Evolutionary conservation across 2,888 invertebrate genomes (phyloP).

Genomic region (Smittia aterrima): DNA sequence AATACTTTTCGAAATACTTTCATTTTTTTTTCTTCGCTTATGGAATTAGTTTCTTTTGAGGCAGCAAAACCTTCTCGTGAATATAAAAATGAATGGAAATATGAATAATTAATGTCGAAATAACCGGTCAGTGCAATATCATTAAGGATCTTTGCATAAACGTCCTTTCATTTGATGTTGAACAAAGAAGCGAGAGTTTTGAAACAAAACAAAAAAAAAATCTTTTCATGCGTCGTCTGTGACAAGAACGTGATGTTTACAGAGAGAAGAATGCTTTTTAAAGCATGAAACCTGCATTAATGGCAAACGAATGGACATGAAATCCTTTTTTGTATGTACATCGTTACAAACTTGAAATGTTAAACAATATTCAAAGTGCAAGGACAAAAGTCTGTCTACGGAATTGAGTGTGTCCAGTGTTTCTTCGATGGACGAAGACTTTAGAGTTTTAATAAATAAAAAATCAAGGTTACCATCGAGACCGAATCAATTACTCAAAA

Average conservation of each 20-base stretch:
- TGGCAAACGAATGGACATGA: background rate
- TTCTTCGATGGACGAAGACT: too few relatives aligned
- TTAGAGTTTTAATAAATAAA: too few relatives aligned
- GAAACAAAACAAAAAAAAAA: background rate
- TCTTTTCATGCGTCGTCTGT: background rate
- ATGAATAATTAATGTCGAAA: slow-evolving; percentile 33
- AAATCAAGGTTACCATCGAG: too few relatives aligned
- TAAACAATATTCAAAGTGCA: too few relatives aligned
- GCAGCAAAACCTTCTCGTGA: too few relatives aligned
- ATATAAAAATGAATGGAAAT: too few relatives aligned
- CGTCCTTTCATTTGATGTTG: background rate
- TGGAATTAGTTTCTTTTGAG: too few relatives aligned
- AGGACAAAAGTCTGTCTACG: too few relatives aligned
- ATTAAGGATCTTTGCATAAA: slow-evolving; percentile 18
- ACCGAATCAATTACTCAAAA: too few relatives aligned
- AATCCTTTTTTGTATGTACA: background rate
- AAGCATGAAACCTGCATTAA: background rate
- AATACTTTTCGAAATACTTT: too few relatives aligned
- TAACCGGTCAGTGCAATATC: slow-evolving; percentile 37
- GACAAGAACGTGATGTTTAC: background rate
- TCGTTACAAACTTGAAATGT: background rate
- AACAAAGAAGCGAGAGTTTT: background rate
- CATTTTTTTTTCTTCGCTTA: too few relatives aligned
- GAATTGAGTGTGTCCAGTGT: too few relatives aligned
- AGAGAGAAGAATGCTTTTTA: background rate